Evolutionary conservation across 2,113 vertebrate genomes (phyloP).

Genomic region (Chloropsis hardwickii): DNA sequence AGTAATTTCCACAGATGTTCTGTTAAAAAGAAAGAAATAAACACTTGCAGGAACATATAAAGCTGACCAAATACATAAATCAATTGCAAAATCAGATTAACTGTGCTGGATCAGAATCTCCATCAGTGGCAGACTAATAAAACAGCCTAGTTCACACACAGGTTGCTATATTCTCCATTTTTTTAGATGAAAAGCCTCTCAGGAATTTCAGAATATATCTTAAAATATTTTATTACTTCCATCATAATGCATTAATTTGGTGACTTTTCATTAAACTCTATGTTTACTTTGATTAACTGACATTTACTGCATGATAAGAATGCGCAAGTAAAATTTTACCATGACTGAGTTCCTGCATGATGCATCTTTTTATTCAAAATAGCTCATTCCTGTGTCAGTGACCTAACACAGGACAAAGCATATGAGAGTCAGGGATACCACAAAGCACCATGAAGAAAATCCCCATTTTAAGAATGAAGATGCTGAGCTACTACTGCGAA

Average conservation of each 20-base stretch:
- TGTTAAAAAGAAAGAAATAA: background rate
- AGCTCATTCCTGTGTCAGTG: background rate
- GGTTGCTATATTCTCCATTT: background rate
- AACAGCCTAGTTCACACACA: background rate
- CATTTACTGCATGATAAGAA: background rate
- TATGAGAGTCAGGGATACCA: background rate
- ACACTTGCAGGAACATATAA: background rate
- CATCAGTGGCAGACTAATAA: background rate
- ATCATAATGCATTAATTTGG: background rate
- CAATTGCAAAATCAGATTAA: background rate
- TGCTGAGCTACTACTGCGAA: background rate
- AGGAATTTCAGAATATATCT: background rate
- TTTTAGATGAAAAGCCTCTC: background rate
- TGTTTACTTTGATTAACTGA: background rate
- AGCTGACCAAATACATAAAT: background rate
- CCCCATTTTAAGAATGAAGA: background rate
- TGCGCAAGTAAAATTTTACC: background rate
- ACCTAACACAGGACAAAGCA: background rate
- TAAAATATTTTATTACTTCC: background rate
- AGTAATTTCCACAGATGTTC: background rate
- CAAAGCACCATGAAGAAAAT: background rate
- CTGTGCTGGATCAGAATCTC: background rate
- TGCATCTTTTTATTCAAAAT: background rate
- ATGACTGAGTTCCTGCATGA: background rate
- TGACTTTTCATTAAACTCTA: background rate